Conservation (phyloP, 2,888 invertebrate species). For the Eurytoma adleriae region DNA sequence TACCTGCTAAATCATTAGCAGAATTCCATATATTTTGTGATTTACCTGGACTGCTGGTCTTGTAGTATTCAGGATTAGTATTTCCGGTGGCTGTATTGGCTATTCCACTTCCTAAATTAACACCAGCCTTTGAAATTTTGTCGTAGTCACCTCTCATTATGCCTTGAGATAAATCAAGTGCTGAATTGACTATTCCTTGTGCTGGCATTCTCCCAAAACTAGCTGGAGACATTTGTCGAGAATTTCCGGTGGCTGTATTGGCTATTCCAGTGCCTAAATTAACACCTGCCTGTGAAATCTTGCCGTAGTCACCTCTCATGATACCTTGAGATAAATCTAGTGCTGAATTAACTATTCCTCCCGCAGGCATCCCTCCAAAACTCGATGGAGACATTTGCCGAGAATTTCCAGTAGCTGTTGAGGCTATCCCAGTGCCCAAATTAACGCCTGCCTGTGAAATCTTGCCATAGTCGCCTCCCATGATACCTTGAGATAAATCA, state of each 20-base stretch:
- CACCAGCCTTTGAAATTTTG: neutral
- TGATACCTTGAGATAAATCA: conserved; percentile 3
- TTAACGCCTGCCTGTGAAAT: conserved; percentile 10
- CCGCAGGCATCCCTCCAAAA: neutral
- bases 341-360: conserved; percentile 2
- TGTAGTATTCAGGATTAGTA: neutral
- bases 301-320: neutral
- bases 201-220: neutral
- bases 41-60: too few species aligned
- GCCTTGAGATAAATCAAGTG: neutral
- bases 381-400: too few species aligned
- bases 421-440: conserved; percentile 17
- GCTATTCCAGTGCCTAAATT: conserved; percentile 20
- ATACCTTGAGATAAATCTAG: conserved; percentile 12
- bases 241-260: conserved; percentile 2
- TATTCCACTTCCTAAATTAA: conserved; percentile 24
- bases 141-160: conserved; percentile 5
- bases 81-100: conserved; percentile 5
- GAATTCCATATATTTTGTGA: conserved; percentile 14
- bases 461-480: neutral
- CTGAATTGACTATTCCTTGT: neutral
- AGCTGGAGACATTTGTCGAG: conserved; percentile 7
- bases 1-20: conserved; percentile 35
- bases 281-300: conserved; percentile 13
- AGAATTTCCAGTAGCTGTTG: conserved; percentile 13